Conservation (phyloP, 2,797 vertebrate species). For the Menidia menidia region DNA sequence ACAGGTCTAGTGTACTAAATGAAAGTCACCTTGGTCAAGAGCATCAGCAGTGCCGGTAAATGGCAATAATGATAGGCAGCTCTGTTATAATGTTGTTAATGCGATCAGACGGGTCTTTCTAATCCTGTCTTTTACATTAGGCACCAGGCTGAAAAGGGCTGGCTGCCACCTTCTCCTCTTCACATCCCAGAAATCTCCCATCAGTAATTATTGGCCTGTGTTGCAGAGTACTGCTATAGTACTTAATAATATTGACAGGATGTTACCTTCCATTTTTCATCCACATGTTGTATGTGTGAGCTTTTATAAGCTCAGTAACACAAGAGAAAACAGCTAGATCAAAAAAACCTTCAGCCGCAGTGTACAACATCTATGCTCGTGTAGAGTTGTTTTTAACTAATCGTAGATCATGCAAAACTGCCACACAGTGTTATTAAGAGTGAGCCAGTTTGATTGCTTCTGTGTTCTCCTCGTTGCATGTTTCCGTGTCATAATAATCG, state of each 20-base stretch:
- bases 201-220: slow-evolving; percentile 18
- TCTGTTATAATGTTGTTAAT: slow-evolving; percentile 70
- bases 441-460: slow-evolving; percentile 17
- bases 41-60: slow-evolving; percentile 58
- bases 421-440: not conserved
- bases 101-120: slow-evolving; percentile 53
- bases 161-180: slow-evolving; percentile 56
- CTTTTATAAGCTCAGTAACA: slow-evolving; percentile 42
- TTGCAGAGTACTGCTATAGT: slow-evolving; percentile 4
- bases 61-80: slow-evolving; percentile 69
- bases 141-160: slow-evolving; percentile 45
- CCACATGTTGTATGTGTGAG: slow-evolving; percentile 27
- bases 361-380: not conserved
- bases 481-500: slow-evolving; percentile 23
- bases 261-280: slow-evolving; percentile 32
- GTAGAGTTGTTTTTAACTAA: not conserved
- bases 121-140: slow-evolving; percentile 68
- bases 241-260: slow-evolving; percentile 34
- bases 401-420: not conserved
- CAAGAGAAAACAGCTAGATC: slow-evolving; percentile 22
- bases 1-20: slow-evolving; percentile 59
- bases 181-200: slow-evolving; percentile 40
- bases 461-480: not conserved
- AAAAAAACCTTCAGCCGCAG: slow-evolving; percentile 10
- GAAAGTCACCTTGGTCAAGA: slow-evolving; percentile 76